Evolutionary conservation across 2,113 vertebrate genomes (phyloP).

Genomic region (Pampusana beccarii): DNA sequence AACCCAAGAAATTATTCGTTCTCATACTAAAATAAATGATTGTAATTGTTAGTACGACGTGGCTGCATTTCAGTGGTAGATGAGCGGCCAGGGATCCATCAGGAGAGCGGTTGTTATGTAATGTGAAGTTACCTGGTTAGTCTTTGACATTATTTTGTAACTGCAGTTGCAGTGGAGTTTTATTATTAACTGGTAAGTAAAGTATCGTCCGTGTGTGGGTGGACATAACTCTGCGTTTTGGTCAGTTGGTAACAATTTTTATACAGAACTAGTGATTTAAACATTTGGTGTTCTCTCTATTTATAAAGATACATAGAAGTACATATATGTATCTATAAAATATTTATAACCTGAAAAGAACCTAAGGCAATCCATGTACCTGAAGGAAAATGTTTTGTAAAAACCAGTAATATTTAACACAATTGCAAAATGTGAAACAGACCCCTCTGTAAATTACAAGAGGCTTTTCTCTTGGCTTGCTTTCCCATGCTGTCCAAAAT

Average conservation of each 20-base stretch:
- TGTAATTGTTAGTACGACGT: background rate
- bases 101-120: background rate
- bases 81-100: background rate
- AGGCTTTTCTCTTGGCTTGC: background rate
- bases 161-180: background rate
- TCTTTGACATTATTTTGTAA: background rate
- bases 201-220: background rate
- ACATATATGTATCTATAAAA: fast-evolving
- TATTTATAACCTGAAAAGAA: background rate
- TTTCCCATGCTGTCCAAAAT: background rate
- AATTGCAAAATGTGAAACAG: background rate
- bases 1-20: background rate
- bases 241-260: background rate
- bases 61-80: background rate
- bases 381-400: background rate
- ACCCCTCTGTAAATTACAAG: background rate
- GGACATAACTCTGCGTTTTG: background rate
- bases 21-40: background rate
- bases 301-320: background rate
- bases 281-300: too few relatives aligned
- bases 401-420: background rate
- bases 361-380: background rate
- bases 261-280: background rate
- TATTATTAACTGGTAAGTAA: background rate
- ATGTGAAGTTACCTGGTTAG: background rate